Evolutionary conservation across 1,140 invertebrate genomes (phyloP), one percentile per base, ranked within the genome.

Genomic region (Radopholus similis): DNA sequence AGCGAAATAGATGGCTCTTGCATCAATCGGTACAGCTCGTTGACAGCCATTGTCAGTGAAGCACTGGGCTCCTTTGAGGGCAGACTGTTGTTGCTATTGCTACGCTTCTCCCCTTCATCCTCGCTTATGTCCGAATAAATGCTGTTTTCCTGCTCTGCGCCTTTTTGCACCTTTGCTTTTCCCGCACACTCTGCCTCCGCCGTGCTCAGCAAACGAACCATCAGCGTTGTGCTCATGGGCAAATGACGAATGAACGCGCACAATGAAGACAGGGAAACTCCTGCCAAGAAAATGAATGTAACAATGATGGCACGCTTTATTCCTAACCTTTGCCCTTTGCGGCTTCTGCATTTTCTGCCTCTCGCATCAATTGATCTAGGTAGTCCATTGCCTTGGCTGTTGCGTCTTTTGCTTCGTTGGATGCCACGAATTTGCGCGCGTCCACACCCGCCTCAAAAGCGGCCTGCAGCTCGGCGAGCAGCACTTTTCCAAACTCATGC

Each of bases 81-180:
- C 1, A 1, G 1, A 1, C 38, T 42, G 38, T n/a, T 42, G 38
- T n/a, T 42, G 38, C 1, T 42, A 18, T 42, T 42, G 11, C 38
- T 42, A 18, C 38, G 11, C 38, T 23, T 6, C 9, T 28, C 13
- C 4, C 44, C 5, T 11, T 15, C 44, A 28, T 8, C 44, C n/a
- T 47, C 47, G n/a, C 47, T 51, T 6, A 51, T 51, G 15, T 51
- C 47, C 47, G 47, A 51, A 15, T 51, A 51, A 26, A 51, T 51
- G n/a, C 23, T 51, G n/a, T 51, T 26, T 26, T 51, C 47, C n/a
- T 5, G 6, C 44, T 5, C 44, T 23, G 44, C 1, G n/a, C n/a
- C 44, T 13, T 5, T 23, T 13, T 47, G 21, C 47, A 23, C 5
- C n/a, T 3, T 1, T 51, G 47, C 47, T 28, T 1, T 51, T 51